Evolutionary conservation across 1,140 invertebrate species (phyloP).

Genomic region (Goniozus legneri): DNA sequence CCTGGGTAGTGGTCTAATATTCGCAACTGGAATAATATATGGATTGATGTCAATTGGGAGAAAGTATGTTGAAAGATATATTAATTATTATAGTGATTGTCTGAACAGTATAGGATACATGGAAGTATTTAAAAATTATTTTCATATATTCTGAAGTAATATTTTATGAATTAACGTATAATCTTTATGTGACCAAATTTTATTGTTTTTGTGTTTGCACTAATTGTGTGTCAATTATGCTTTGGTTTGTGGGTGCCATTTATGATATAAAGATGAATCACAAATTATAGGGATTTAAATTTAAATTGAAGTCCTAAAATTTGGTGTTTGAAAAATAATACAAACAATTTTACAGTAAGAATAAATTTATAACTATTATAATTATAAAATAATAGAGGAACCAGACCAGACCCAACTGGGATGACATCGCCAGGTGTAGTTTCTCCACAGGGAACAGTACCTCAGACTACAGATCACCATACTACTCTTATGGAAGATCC

Average conservation of each 20-base stretch:
- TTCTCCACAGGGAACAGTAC: constrained; percentile 61
- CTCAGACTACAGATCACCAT: constrained; percentile 65
- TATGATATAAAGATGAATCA: too few relatives aligned
- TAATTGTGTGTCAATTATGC: background rate
- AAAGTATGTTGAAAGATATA: constrained; percentile 67
- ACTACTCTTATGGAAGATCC: constrained; percentile 84
- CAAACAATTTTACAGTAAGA: constrained; percentile 2
- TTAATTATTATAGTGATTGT: constrained; percentile 6
- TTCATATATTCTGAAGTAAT: constrained; percentile 1
- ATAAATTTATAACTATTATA: constrained; percentile 26
- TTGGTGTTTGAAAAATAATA: background rate
- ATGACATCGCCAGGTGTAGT: constrained; percentile 66
- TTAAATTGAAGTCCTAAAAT: background rate
- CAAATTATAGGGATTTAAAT: background rate
- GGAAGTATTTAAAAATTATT: too few relatives aligned
- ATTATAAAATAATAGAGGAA: constrained; percentile 62
- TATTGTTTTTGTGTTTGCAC: too few relatives aligned
- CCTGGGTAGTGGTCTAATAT: constrained; percentile 84
- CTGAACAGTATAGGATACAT: too few relatives aligned
- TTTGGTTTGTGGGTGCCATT: too few relatives aligned
- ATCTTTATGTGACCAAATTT: too few relatives aligned
- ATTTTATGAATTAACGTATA: constrained; percentile 1
- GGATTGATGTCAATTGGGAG: constrained; percentile 90
- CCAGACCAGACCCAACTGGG: constrained; percentile 77
- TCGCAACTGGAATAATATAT: constrained; percentile 84